Base-by-base conservation (phyloP, 2,888 invertebrate genomes). In the Athalia cordata region DNA sequence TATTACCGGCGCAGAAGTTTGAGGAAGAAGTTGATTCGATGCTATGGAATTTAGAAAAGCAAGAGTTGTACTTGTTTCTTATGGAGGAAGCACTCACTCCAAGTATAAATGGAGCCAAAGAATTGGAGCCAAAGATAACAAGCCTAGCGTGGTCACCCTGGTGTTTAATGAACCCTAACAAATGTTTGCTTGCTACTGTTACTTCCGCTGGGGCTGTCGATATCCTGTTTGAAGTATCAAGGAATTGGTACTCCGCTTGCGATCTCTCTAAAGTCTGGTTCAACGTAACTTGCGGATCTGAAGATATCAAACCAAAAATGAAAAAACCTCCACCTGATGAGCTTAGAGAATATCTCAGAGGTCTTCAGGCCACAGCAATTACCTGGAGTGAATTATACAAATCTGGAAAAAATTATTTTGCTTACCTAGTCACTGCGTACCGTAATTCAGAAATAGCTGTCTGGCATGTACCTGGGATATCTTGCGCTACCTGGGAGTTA, bases 71-170 rank as follows among this genome's bases (percentile, higher is more conserved):
- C 57, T 82, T 82, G 0, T 80, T 87, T n/a, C 65, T 89, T 0
- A 80, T 88, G 78, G 85, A 89, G 8, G 85, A 84, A 45, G 80
- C 84, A 7, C 70, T 88, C 5, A 85, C 87, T 1, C 88, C 90
- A 2, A 87, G 83, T 52, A 76, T 88, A 45, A 78, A 82, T 3
- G 85, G 85, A 0, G 81, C 82, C 43, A 81, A 62, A 29, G 81
- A 82, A 43, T 77, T 82, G 4, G 74, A 78, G 0, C 83, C 87
- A 3, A 84, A 83, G 78, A 86, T 89, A 80, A 65, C 82, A 0
- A 80, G 81, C 11, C 59, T 86, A 0, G 80, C 82, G 3, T 90
- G 90, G 90, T 90, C 90, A 0, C 89, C 89, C 1, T 77, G 81
- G 70, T 83, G 84, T 52, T 77, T 90, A 13, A 77, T 86, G 1